Evolutionary conservation across 2,888 invertebrate genomes (phyloP).

Genomic region (Eudasyphora cyanicolor): DNA sequence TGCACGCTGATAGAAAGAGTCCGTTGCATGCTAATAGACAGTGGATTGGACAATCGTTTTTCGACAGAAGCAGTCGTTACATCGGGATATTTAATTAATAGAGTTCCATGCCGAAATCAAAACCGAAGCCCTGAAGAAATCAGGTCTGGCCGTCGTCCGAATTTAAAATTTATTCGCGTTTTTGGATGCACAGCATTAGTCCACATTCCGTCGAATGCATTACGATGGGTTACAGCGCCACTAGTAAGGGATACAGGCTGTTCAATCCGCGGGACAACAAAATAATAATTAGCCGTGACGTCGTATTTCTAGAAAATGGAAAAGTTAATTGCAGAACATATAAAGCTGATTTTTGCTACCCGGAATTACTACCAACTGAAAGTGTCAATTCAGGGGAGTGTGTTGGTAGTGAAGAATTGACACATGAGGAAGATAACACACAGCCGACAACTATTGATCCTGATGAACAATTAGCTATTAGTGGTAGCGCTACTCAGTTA

Average conservation of each 20-base stretch:
- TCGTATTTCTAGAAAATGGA: constrained; percentile 25
- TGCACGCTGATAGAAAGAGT: too few species aligned
- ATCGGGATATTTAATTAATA: constrained; percentile 14
- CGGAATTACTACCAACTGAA: not conserved
- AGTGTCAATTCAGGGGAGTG: too few species aligned
- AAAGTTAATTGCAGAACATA: not conserved
- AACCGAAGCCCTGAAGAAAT: too few species aligned
- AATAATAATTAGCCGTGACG: constrained; percentile 36
- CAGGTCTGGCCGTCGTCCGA: constrained; percentile 32
- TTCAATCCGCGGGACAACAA: too few species aligned
- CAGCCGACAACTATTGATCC: too few species aligned
- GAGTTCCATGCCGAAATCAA: constrained; percentile 52
- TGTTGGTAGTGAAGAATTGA: not conserved
- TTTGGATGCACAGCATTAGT: constrained; percentile 59
- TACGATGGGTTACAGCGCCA: too few species aligned
- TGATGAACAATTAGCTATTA: too few species aligned
- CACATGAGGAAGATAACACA: not conserved
- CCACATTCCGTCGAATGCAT: constrained; percentile 56
- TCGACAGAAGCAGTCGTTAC: not conserved
- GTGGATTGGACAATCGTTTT: too few species aligned
- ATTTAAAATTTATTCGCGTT: constrained; percentile 50
- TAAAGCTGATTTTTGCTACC: not conserved
- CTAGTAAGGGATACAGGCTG: too few species aligned
- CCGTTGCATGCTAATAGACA: too few species aligned
- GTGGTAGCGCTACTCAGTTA: too few species aligned